Evolutionary conservation across 1,140 invertebrate species (phyloP).

Genomic region (Pseudomyrmex cubaensis): DNA sequence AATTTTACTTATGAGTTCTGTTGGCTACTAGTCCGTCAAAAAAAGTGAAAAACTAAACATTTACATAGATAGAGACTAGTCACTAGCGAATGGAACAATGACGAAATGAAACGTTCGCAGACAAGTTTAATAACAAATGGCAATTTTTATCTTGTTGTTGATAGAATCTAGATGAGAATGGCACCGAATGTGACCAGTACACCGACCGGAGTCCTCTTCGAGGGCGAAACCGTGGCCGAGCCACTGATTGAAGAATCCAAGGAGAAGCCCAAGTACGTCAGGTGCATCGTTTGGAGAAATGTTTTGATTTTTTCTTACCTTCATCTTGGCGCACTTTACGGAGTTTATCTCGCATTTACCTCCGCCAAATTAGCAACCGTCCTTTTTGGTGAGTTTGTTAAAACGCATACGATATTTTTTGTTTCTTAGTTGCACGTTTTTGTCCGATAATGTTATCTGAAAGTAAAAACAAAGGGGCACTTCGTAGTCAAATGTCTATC

Average conservation of each 20-base stretch:
- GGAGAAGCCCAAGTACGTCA: constrained; percentile 83
- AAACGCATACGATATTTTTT: neutral
- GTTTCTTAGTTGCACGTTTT: neutral
- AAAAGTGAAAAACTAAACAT: neutral
- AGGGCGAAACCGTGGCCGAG: constrained; percentile 86
- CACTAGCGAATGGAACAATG: no score
- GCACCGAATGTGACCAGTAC: constrained; percentile 87
- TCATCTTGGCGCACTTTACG: constrained; percentile 95
- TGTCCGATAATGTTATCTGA: neutral
- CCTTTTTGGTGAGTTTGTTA: constrained; percentile 89
- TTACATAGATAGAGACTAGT: neutral
- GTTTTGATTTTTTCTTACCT: constrained; percentile 93
- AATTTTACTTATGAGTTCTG: no score
- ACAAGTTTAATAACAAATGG: neutral
- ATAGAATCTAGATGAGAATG: constrained; percentile 82
- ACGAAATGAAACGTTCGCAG: neutral
- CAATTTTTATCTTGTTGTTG: constrained; percentile 7
- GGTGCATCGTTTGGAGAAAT: constrained; percentile 96
- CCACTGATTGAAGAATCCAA: constrained; percentile 81
- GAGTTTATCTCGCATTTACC: constrained; percentile 92
- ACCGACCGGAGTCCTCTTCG: constrained; percentile 88
- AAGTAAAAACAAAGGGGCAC: neutral
- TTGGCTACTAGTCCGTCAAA: neutral
- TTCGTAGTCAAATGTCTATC: neutral
- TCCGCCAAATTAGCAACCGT: constrained; percentile 92